phyloP scores from a whole-genome alignment of 2,113 vertebrate species.

The Butorides virescens region DNA sequence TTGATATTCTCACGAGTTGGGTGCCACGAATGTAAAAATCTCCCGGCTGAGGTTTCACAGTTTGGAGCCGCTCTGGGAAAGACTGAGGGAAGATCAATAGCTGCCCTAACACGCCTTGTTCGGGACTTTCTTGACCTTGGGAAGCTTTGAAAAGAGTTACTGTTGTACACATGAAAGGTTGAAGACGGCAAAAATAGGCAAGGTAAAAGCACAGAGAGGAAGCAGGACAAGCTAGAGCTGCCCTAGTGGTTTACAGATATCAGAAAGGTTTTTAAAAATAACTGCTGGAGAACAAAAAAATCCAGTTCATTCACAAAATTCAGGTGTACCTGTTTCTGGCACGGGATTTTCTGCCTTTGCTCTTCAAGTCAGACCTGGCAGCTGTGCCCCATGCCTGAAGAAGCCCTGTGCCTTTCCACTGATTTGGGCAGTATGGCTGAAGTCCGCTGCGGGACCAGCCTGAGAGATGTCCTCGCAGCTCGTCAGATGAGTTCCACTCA shows the following conservation, averaged over 20 bases:
- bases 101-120: not conserved
- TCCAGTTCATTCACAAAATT: conserved; percentile 2
- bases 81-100: conserved; percentile 33
- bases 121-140: conserved; percentile 34
- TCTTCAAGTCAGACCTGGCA: not conserved
- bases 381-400: not conserved
- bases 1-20: not conserved
- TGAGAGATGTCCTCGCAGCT: not conserved
- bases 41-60: not conserved
- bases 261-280: not conserved
- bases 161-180: not conserved
- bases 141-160: not conserved
- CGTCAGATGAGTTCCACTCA: accelerated
- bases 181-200: not conserved
- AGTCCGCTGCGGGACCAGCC: not conserved
- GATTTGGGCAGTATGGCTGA: not conserved
- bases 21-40: conserved; percentile 15
- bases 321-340: not conserved
- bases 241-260: not conserved
- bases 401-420: not conserved
- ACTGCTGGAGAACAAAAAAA: not conserved
- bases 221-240: not conserved
- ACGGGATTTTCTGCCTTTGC: not conserved
- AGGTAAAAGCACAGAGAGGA: not conserved
- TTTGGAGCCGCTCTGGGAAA: not conserved